A percentile compares a stretch with the other conserved stretches of the same genome.
These are phyloP conservation scores for Muntiacus muntjak DNA, from an alignment of 2,113 vertebrate genomes.

Conservation along the genomic window DNA sequence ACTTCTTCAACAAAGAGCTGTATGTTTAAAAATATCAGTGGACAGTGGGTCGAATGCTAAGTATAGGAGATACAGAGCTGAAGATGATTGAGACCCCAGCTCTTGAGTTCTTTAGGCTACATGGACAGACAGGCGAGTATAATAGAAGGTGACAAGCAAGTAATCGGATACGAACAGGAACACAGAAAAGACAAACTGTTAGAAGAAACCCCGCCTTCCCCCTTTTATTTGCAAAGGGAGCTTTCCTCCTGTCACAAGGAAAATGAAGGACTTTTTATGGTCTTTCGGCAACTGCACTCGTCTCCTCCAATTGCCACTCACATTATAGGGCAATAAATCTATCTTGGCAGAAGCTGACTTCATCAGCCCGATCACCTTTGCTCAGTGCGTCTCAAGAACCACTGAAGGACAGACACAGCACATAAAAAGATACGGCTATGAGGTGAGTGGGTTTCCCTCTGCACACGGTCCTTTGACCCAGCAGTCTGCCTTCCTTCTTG, in stretches of 20 bases:
- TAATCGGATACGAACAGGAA: neutral
- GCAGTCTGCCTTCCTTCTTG: neutral
- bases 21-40: neutral
- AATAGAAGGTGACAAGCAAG: neutral
- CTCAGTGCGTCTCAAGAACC: neutral
- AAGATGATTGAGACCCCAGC: neutral
- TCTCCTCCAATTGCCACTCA: neutral
- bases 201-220: neutral
- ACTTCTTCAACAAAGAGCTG: neutral
- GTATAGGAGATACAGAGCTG: neutral
- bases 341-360: neutral
- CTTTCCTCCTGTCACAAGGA: neutral
- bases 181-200: neutral
- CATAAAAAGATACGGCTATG: neutral
- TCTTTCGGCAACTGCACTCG: neutral
- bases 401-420: neutral
- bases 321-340: conserved; percentile 49
- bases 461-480: neutral
- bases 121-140: neutral
- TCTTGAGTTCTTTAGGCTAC: neutral
- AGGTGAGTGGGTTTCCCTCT: neutral
- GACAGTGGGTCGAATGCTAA: neutral
- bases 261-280: neutral
- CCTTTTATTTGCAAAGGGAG: conserved; percentile 28
- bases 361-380: conserved; percentile 11